phyloP scores from a whole-genome alignment of 2,888 invertebrate species.

The Clunio marinus region DNA sequence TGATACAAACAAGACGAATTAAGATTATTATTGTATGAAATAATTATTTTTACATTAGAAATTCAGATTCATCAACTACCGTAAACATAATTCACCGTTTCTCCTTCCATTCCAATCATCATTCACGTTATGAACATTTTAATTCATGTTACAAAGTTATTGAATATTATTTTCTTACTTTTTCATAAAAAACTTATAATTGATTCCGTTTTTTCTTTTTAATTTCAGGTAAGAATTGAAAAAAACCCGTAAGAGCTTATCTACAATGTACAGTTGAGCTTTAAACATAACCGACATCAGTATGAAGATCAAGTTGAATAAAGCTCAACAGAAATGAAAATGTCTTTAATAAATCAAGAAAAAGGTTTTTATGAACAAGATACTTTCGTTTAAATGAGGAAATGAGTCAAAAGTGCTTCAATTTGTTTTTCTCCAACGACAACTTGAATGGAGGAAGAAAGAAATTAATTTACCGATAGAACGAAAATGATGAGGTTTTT shows the following conservation, averaged over 20 bases:
- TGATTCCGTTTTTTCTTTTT: conserved; percentile 21
- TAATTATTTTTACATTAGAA: not conserved
- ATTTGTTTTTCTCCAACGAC: not conserved
- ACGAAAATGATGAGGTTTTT: conserved; percentile 11
- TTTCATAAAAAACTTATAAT: conserved; percentile 7
- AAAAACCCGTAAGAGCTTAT: not conserved
- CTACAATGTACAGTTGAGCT: conserved; percentile 5
- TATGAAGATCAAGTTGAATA: too few species aligned
- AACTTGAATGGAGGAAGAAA: not conserved
- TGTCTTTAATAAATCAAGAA: not conserved
- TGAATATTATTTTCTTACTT: conserved; percentile 6
- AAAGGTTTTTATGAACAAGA: not conserved
- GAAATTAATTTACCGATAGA: not conserved
- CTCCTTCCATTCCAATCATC: not conserved
- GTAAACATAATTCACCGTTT: conserved; percentile 5
- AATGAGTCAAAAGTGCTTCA: not conserved
- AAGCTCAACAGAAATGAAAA: not conserved
- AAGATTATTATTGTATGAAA: too few species aligned
- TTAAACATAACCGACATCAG: too few species aligned
- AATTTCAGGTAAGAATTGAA: not conserved
- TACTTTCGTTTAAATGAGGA: not conserved
- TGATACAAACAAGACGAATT: too few species aligned
- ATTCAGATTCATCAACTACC: not conserved
- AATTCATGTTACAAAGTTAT: not conserved
- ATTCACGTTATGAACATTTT: not conserved